These are phyloP conservation scores for Temnothorax rugatulus DNA, from an alignment of 2,888 invertebrate genomes.

Conservation along the genomic window DNA sequence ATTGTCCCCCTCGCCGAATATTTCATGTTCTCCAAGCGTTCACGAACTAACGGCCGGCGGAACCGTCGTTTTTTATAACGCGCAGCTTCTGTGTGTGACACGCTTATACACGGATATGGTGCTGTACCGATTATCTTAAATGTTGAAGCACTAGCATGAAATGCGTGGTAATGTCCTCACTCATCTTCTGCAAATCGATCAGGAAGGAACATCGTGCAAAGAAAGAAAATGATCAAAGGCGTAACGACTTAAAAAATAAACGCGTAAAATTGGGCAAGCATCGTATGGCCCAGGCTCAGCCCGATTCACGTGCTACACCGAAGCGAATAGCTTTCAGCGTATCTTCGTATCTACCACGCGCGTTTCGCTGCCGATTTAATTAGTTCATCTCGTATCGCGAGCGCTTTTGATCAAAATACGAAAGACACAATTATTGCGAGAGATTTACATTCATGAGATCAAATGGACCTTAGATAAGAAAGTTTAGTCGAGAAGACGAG, in stretches of 20 bases:
- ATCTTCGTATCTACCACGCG: slow-evolving; percentile 33
- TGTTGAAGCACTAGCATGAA: slow-evolving; percentile 75
- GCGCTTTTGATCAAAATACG: slow-evolving; percentile 56
- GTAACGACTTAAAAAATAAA: slow-evolving; percentile 65
- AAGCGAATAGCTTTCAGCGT: slow-evolving; percentile 41
- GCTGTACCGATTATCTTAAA: slow-evolving; percentile 73
- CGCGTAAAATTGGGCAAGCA: slow-evolving; percentile 69
- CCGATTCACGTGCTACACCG: slow-evolving; percentile 60
- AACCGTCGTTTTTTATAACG: not conserved
- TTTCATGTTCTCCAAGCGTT: slow-evolving; percentile 11
- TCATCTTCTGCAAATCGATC: slow-evolving; percentile 60
- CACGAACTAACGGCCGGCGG: not conserved
- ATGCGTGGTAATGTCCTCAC: slow-evolving; percentile 76
- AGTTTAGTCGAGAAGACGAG: slow-evolving; percentile 57
- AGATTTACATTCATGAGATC: slow-evolving; percentile 73
- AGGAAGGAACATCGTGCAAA: slow-evolving; percentile 77
- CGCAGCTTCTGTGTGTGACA: slow-evolving; percentile 60
- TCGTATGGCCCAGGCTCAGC: slow-evolving; percentile 69
- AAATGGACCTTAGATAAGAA: slow-evolving; percentile 58
- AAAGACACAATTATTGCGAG: slow-evolving; percentile 65
- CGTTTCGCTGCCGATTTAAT: slow-evolving; percentile 34
- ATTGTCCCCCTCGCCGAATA: slow-evolving; percentile 6
- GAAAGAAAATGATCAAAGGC: slow-evolving; percentile 67
- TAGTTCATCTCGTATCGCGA: slow-evolving; percentile 49
- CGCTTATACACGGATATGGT: slow-evolving; percentile 76